Evolutionary conservation across 2,113 vertebrate species (phyloP), one percentile per base, ranked within the genome.

Genomic region (Australoheros scitulus): DNA sequence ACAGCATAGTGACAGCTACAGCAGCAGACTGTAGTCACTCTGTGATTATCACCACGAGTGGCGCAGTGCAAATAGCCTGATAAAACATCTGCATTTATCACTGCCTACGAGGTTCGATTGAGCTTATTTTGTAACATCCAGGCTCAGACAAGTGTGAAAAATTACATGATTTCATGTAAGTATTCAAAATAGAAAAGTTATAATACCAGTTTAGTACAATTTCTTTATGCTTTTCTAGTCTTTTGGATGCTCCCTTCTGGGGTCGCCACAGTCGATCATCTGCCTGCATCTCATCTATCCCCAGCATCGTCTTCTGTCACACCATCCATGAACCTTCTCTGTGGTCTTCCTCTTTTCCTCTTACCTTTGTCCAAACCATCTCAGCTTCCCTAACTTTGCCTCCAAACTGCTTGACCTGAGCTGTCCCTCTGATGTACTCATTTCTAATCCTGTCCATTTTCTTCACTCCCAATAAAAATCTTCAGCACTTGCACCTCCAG

Each of bases 1-100:
- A 90, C 90, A 64, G 87, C 82, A 50, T 13, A 55, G 70, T 87
- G 88, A 89, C 93, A 88, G 85, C 84, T 65, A 15, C 80, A 14
- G 36, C 70, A 34, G 79, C 84, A 84, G 70, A 75, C 84, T 61
- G 61, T 1, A 63, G 80, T 83, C 82, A 6, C 83, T 6, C 80
- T 82, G 89, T 74, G 89, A 89, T 86, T 68, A 80, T 83, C 86
- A 78, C 38, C 70, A n/a, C 38, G n/a, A 80, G 68, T 50, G 79
- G 43, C 17, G 58, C 43, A 14, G 61, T 80, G 87, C 76, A 83
- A 90, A 92, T 41, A 52, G 70, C 29, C 79, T 10, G 72, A 77
- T 56, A 58, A 81, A 89, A 91, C 87, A 85, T 89, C 83, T 87
- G 78, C 82, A 91, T 81, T 80, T 57, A 76, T 76, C 78, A 72